These are phyloP conservation scores for Limonius californicus DNA, from an alignment of 1,140 invertebrate genomes.

Conservation along the genomic window DNA sequence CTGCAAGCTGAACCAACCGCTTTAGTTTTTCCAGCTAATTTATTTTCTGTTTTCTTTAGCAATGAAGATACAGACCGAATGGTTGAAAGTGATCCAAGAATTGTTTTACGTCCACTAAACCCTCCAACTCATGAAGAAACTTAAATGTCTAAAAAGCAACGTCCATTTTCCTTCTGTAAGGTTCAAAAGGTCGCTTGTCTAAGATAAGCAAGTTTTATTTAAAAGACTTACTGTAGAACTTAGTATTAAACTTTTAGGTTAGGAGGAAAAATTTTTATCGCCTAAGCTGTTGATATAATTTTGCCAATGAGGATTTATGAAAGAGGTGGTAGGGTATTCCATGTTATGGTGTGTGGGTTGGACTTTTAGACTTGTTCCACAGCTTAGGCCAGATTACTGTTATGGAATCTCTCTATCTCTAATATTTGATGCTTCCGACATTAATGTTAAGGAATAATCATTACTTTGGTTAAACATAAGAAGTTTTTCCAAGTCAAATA, in stretches of 20 bases:
- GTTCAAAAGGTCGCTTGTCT: no score
- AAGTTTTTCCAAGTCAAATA: no score
- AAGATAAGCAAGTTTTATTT: no score
- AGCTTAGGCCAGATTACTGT: not conserved
- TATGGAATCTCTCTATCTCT: not conserved
- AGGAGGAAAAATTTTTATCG: no score
- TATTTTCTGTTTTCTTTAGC: slow-evolving; percentile 46
- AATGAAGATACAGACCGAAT: slow-evolving; percentile 65
- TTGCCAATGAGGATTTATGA: no score
- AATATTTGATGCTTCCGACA: not conserved
- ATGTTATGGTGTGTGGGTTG: not conserved
- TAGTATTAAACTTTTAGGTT: no score
- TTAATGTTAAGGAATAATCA: slow-evolving; percentile 3
- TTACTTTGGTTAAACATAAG: no score
- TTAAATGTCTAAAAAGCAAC: slow-evolving; percentile 35
- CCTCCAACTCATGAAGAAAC: slow-evolving; percentile 49
- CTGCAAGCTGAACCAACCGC: no score
- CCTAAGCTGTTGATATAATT: no score
- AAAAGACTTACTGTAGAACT: no score
- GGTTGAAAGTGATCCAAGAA: slow-evolving; percentile 61
- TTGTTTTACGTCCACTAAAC: slow-evolving; percentile 57
- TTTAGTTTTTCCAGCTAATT: no score
- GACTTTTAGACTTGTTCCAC: not conserved
- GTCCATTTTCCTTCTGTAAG: not conserved
- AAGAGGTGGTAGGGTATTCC: no score